phyloP scores from a whole-genome alignment of 2,113 vertebrate species.

The Myotis davidii region DNA sequence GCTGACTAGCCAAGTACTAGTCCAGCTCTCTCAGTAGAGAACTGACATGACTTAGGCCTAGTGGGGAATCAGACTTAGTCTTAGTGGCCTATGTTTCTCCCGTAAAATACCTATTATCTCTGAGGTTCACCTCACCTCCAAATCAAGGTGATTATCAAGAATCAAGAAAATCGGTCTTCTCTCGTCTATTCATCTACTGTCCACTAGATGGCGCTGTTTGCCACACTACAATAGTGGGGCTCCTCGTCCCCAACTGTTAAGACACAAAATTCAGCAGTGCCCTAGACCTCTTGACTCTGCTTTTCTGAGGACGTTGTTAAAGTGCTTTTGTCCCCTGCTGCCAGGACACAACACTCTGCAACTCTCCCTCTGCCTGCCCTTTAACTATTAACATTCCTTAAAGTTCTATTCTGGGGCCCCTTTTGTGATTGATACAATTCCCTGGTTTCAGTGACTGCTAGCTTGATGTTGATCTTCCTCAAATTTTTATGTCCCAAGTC shows the following conservation, averaged over 20 bases:
- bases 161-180: fast-evolving
- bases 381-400: not conserved
- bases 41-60: not conserved
- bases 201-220: slow-evolving; percentile 38
- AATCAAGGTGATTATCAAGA: too few relatives aligned
- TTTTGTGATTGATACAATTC: not conserved
- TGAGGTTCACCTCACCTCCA: not conserved
- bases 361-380: not conserved
- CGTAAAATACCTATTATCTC: not conserved
- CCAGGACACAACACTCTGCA: not conserved
- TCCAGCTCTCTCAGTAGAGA: not conserved
- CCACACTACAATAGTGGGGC: fast-evolving
- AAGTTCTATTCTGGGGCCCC: not conserved
- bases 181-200: fast-evolving
- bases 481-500: not conserved
- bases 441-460: not conserved
- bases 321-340: not conserved
- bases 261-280: fast-evolving
- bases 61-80: not conserved
- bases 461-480: not conserved
- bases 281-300: fast-evolving
- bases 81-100: not conserved
- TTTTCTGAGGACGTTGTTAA: fast-evolving
- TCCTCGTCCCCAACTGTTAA: fast-evolving
- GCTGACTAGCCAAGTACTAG: not conserved